phyloP scores from a whole-genome alignment of 2,888 invertebrate species.

The Parnassius glacialis region DNA sequence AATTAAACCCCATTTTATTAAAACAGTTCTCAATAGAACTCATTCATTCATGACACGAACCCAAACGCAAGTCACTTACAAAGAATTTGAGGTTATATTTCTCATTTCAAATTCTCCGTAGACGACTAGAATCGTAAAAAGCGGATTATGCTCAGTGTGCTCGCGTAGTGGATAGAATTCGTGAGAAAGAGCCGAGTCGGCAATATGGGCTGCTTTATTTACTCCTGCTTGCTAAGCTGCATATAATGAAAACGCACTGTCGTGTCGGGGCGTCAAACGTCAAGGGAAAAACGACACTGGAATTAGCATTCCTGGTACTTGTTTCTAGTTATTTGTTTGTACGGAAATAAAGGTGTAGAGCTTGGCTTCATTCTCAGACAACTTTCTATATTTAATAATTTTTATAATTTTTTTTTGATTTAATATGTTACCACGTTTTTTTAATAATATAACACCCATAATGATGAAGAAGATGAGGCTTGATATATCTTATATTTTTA shows the following conservation, averaged over 20 bases:
- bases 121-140: slow-evolving; percentile 78
- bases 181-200: slow-evolving; percentile 70
- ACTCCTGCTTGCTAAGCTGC: slow-evolving; percentile 76
- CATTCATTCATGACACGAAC: slow-evolving; percentile 64
- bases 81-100: slow-evolving; percentile 74
- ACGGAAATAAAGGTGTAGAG: neutral
- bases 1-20: slow-evolving; percentile 4
- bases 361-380: no score
- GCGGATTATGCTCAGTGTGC: slow-evolving; percentile 73
- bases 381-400: no score
- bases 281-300: slow-evolving; percentile 57
- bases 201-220: slow-evolving; percentile 78
- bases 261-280: slow-evolving; percentile 69
- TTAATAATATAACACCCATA: no score
- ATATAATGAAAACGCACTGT: slow-evolving; percentile 81
- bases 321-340: neutral
- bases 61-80: slow-evolving; percentile 55
- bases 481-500: no score
- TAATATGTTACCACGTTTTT: no score
- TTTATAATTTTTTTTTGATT: no score
- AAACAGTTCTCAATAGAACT: slow-evolving; percentile 38
- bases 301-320: slow-evolving; percentile 48
- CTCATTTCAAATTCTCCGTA: slow-evolving; percentile 76
- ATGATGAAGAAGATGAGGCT: no score
- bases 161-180: slow-evolving; percentile 69